Evolutionary conservation across 2,888 invertebrate genomes (phyloP).

Genomic region (Zootermopsis nevadensis): DNA sequence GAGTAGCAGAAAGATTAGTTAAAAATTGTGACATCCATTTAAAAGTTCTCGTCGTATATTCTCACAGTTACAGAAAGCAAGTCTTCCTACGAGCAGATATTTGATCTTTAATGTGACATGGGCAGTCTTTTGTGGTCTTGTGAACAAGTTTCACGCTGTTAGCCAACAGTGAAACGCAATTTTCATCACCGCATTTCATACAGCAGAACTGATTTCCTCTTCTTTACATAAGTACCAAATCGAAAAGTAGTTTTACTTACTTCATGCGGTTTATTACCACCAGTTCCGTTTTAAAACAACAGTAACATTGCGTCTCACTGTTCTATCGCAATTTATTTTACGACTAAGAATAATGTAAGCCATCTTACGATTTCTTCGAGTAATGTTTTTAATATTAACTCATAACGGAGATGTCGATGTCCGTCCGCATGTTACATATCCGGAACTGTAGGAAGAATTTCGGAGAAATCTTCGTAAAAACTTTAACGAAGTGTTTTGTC

Average conservation of each 20-base stretch:
- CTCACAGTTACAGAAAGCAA: neutral
- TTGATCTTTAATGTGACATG: neutral
- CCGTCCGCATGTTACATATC: too few relatives aligned
- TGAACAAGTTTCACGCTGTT: constrained; percentile 16
- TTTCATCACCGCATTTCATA: neutral
- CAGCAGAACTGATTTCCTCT: constrained; percentile 11
- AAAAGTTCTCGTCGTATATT: neutral
- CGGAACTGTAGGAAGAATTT: too few relatives aligned
- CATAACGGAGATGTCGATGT: too few relatives aligned
- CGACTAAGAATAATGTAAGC: too few relatives aligned
- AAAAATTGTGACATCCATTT: neutral
- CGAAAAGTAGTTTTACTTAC: neutral
- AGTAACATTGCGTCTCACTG: neutral
- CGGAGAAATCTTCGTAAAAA: too few relatives aligned
- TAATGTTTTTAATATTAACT: too few relatives aligned
- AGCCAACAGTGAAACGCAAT: constrained; percentile 32
- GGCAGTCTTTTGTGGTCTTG: neutral
- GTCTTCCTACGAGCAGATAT: neutral
- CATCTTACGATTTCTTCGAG: too few relatives aligned
- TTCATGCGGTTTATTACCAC: neutral
- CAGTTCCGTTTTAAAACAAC: constrained; percentile 7
- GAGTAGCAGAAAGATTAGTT: neutral
- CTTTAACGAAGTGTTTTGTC: too few relatives aligned
- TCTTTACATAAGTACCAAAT: constrained; percentile 9
- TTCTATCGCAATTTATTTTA: too few relatives aligned